Percentiles rank a stretch among this genome's conserved stretches.
Evolutionary conservation across 2,797 vertebrate genomes (phyloP).

Genomic region (Cuniculus paca): DNA sequence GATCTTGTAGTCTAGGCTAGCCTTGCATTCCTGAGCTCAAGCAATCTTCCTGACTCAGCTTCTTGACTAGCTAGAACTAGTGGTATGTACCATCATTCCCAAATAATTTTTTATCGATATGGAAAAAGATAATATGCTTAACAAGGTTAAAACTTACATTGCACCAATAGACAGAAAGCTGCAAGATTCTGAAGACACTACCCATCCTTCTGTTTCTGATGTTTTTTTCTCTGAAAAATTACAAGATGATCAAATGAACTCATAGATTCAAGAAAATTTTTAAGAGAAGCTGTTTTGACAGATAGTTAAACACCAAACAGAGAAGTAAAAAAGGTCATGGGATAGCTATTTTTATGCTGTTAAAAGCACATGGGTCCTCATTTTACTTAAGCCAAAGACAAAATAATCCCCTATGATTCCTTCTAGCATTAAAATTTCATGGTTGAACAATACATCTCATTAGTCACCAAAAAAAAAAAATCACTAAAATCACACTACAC

Average conservation of each 20-base stretch:
- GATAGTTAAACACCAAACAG: slow-evolving; percentile 37
- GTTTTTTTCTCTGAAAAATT: slow-evolving; percentile 91
- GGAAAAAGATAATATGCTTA: neutral
- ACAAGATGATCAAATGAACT: slow-evolving; percentile 54
- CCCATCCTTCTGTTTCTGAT: slow-evolving; percentile 97
- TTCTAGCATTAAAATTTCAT: slow-evolving; percentile 20
- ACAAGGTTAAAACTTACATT: slow-evolving; percentile 89
- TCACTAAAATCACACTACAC: neutral
- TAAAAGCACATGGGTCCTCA: neutral
- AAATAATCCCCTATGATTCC: neutral
- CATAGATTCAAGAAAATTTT: slow-evolving; percentile 18
- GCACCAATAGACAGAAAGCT: slow-evolving; percentile 99
- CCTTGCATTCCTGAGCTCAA: neutral
- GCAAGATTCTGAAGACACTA: slow-evolving; percentile 99
- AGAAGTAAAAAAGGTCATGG: neutral
- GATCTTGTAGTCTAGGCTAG: neutral
- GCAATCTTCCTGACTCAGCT: neutral
- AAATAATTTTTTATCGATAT: neutral
- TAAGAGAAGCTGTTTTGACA: slow-evolving; percentile 27
- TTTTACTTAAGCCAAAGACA: slow-evolving; percentile 22
- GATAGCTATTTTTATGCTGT: neutral
- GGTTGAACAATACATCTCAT: neutral
- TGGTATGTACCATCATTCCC: neutral
- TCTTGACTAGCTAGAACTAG: neutral
- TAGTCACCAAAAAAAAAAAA: slow-evolving; percentile 1